phyloP scores from a whole-genome alignment of 2,888 invertebrate species.

The Orthosia gothica region DNA sequence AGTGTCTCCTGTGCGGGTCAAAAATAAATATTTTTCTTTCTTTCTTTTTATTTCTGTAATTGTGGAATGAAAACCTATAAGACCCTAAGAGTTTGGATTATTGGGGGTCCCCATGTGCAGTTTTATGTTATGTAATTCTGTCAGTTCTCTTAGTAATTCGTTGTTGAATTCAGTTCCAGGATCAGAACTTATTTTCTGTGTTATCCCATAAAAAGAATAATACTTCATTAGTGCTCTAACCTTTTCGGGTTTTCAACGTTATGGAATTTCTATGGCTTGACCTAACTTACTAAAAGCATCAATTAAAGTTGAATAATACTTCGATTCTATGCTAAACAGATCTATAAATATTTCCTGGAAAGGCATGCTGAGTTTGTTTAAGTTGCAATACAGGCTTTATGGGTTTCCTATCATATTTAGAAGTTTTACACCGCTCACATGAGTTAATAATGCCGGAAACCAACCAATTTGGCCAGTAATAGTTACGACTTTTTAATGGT shows the following conservation, averaged over 20 bases:
- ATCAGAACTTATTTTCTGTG: constrained; percentile 2
- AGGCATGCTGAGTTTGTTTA: not conserved
- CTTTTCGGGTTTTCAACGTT: not conserved
- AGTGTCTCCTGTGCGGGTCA: no score
- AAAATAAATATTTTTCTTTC: no score
- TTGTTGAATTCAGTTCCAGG: not conserved
- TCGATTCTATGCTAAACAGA: not conserved
- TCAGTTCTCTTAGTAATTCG: not conserved
- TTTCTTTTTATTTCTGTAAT: no score
- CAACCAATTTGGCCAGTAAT: not conserved
- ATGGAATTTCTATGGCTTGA: constrained; percentile 1
- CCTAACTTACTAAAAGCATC: constrained; percentile 1
- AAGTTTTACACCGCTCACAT: no score
- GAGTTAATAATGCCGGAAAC: constrained; percentile 2
- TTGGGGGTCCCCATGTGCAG: no score
- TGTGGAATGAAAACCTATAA: no score
- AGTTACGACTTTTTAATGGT: constrained; percentile 1
- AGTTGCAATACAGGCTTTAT: not conserved
- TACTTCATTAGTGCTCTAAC: not conserved
- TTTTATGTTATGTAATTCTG: no score
- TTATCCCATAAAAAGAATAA: not conserved
- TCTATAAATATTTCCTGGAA: not conserved
- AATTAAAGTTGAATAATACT: constrained; percentile 1
- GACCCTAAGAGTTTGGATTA: no score
- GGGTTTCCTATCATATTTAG: constrained; percentile 1